Evolutionary conservation across 2,113 vertebrate species (phyloP), one percentile per base, ranked within the genome.

Genomic region (Sciurus niger): DNA sequence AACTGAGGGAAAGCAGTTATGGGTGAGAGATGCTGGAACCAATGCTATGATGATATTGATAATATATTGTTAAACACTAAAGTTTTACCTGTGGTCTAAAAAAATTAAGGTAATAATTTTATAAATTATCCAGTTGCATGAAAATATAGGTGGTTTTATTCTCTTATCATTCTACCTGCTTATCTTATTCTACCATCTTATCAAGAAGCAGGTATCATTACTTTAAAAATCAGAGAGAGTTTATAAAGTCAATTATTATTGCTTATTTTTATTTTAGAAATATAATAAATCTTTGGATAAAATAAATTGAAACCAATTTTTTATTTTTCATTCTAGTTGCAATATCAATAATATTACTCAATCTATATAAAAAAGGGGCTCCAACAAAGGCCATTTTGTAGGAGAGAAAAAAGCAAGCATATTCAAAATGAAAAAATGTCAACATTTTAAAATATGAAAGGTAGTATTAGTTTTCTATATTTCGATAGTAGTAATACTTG

Each of bases 101-200:
- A 48, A 73, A 95, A 70, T 80, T 93, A 77, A 14, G 20, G 2
- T 48, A n/a, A 65, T 72, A 4, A 16, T 58, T 90, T 82, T 8
- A 43, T 87, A 86, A 91, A 55, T 40, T 76, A 11, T 12, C 10
- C 13, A 32, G 46, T 55, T 90, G 84, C 22, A 25, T 73, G 55
- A 72, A 80, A 78, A 55, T 82, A 46, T n/a, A 95, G 88, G 34
- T 72, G 82, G 4, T 90, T 3, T 82, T 53, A 30, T 89, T 78
- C 84, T 68, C 20, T 60, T 84, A 70, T 94, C 46, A 58, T 80
- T 16, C 74, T 25, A 10, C 2, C 22, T 60, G 58, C 20, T 60
- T 60, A 60, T 60, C 22, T 60, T 60, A 60, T 60, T 3, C 58
- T 24, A 60, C 22, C 22, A 22, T 60, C 58, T 25, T 60, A 8